These are phyloP conservation scores for Pseudopodoces humilis DNA, from an alignment of 2,113 vertebrate genomes.

Conservation along the genomic window DNA sequence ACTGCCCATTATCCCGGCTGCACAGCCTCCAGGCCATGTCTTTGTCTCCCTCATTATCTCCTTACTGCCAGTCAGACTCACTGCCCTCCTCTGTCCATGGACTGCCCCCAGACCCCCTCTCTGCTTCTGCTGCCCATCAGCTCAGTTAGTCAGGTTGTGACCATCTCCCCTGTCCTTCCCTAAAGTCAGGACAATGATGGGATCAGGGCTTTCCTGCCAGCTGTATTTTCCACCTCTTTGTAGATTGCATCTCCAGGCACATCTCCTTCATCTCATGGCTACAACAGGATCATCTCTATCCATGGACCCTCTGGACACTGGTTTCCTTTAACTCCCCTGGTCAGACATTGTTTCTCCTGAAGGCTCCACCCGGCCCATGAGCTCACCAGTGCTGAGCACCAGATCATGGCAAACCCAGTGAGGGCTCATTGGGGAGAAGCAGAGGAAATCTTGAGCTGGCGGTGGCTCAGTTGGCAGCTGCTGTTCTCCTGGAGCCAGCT, in stretches of 20 bases:
- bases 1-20: background rate
- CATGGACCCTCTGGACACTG: background rate
- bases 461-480: background rate
- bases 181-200: background rate
- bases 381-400: background rate
- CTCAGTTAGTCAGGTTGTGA: background rate
- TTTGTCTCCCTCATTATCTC: background rate
- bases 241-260: background rate
- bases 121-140: background rate
- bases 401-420: background rate
- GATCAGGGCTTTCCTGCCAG: background rate
- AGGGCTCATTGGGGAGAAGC: background rate
- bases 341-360: background rate
- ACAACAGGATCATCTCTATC: background rate
- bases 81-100: background rate
- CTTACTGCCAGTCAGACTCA: background rate
- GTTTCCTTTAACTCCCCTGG: background rate
- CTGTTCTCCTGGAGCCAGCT: background rate
- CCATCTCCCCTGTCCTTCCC: background rate
- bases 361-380: background rate
- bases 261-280: background rate
- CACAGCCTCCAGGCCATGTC: background rate
- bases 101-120: background rate
- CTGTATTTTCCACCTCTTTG: background rate
- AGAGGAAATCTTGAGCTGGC: background rate